Conservation (phyloP, 2,888 invertebrate species). For the Hoplodrina ambigua region DNA sequence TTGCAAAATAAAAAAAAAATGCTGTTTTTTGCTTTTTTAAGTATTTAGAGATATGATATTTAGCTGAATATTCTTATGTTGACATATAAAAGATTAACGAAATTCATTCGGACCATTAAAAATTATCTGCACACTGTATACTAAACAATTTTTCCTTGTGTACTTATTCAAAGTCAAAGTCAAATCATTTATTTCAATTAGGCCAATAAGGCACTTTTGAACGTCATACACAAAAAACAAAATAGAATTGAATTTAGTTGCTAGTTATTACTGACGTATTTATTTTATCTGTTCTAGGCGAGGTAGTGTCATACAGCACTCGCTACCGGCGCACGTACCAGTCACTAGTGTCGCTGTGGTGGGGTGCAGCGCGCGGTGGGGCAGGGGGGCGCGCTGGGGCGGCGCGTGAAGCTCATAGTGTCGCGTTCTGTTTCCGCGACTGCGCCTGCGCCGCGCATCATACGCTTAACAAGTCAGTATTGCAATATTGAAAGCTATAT, state of each 20-base stretch:
- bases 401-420: conserved; percentile 94
- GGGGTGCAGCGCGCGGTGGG: conserved; percentile 89
- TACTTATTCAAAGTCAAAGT: neutral
- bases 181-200: no score
- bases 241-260: no score
- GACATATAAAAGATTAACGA: no score
- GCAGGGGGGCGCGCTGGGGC: conserved; percentile 90
- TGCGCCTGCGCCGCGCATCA: conserved; percentile 94
- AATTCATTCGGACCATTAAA: no score
- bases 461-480: conserved; percentile 84
- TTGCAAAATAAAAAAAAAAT: neutral
- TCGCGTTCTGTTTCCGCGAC: conserved; percentile 96
- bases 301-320: conserved; percentile 94
- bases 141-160: neutral
- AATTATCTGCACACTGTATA: neutral
- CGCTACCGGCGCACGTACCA: conserved; percentile 97
- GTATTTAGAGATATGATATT: no score
- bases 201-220: no score
- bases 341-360: conserved; percentile 93
- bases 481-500: conserved; percentile 69
- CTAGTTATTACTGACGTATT: neutral
- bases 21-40: neutral
- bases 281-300: conserved; percentile 76
- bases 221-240: no score
- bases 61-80: no score